Evolutionary conservation across 2,113 vertebrate genomes (phyloP), one percentile per base, ranked within the genome.

Genomic region (Chlorocebus sabaeus): DNA sequence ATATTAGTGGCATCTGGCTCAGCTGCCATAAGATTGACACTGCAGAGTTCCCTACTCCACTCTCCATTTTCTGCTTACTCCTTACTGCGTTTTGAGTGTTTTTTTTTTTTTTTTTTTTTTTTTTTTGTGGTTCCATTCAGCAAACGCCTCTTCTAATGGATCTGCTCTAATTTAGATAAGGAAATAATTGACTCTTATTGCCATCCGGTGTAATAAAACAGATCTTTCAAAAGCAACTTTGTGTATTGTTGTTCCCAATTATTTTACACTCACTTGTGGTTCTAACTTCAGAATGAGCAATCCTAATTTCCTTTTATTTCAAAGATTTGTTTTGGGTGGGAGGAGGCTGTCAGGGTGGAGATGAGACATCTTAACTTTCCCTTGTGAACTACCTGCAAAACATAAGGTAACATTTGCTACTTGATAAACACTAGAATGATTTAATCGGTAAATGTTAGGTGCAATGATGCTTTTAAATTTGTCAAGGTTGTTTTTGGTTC

Each of bases 291-390:
- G 32, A 48, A 45, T 6, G 10, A 16, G 11, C 3, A 57, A 81
- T 8, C 35, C 11, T 43, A 70, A 45, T 61, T 83, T 57, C 4
- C 4, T 64, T 83, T 72, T n/a, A 40, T 32, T 89, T 61, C 8
- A 30, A 35, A 59, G 2, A 52, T 40, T n/a, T 59, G 27, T 38
- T 95, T 73, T 76, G 61, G 8, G 38, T 50, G 8, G 12, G 13
- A 2, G 72, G 22, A 11, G 7, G 1, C 12, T 64, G 1, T 82
- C 35, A 23, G 61, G 8, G 5, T 40, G 6, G 11, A 78, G 20
- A 23, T n/a, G n/a, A 43, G 18, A 0, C 0, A 38, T 18, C 27
- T 52, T 59, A 23, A 75, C n/a, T 10, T 70, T 40, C 0, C 8
- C 2, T 23, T 5, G 6, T 17, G 45, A 78, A 14, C 3, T 40